A percentile compares a stretch with the other conserved stretches of the same genome.
Conservation (phyloP, 30 jellyfish, hydroid and myxozoan genomes). For the Pelagia noctiluca region DNA sequence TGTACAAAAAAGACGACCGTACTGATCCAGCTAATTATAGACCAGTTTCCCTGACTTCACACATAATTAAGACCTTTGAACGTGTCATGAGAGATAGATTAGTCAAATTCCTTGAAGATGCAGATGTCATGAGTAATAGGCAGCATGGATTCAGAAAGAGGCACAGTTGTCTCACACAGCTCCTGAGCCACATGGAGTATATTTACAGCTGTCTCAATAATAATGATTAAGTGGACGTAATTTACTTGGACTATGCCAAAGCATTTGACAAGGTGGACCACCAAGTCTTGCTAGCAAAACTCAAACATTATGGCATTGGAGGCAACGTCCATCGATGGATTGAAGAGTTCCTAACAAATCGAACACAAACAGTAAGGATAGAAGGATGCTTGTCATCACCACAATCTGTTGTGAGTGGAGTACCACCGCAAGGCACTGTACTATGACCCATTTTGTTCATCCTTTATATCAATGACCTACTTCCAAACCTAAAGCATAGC, state of each 20-base stretch:
- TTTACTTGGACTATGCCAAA: constrained; percentile 34
- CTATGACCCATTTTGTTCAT: constrained; percentile 40
- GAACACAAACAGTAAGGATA: too few relatives aligned
- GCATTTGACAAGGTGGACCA: constrained; percentile 51
- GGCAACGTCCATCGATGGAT: constrained; percentile 36
- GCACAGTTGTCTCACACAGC: constrained; percentile 41
- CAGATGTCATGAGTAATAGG: constrained; percentile 19
- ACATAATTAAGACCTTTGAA: constrained; percentile 38
- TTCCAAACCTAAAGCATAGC: too few relatives aligned
- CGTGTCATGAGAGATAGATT: constrained; percentile 26
- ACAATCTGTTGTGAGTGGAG: constrained; percentile 28
- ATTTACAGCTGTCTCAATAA: constrained; percentile 14
- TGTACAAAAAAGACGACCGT: constrained; percentile 30
- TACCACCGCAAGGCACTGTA: constrained; percentile 41
- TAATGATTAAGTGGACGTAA: constrained; percentile 16
- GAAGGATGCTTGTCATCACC: too few relatives aligned
- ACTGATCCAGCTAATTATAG: constrained; percentile 30
- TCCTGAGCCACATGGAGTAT: constrained; percentile 41
- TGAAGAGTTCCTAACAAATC: constrained; percentile 21
- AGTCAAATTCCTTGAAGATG: constrained; percentile 42
- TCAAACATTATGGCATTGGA: constrained; percentile 20
- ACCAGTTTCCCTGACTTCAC: too few relatives aligned
- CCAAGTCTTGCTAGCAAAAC: constrained; percentile 25
- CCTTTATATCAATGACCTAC: too few relatives aligned
- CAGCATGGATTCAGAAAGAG: constrained; percentile 48